Conservation (phyloP, 2,888 invertebrate species). For the Anticlea derivata region DNA sequence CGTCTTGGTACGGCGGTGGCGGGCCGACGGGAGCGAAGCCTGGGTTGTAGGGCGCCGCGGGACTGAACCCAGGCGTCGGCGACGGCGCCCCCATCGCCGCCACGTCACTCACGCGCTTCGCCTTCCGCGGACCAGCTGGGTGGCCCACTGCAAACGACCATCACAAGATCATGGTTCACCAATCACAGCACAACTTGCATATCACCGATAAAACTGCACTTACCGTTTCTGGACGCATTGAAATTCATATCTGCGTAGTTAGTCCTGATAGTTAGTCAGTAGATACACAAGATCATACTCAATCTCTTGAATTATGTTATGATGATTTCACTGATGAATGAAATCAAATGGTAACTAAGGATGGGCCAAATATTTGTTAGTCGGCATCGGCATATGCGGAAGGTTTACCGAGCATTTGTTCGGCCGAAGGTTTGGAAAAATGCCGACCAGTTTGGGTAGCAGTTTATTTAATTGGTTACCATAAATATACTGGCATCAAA, state of each 20-base stretch:
- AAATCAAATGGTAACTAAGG: slow-evolving; percentile 41
- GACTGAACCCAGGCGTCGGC: slow-evolving; percentile 60
- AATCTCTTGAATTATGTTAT: slow-evolving; percentile 48
- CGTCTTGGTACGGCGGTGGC: slow-evolving; percentile 66
- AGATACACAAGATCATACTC: slow-evolving; percentile 56
- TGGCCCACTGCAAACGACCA: slow-evolving; percentile 58
- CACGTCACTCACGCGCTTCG: slow-evolving; percentile 88
- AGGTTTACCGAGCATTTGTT: too few relatives aligned
- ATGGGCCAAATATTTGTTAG: too few relatives aligned
- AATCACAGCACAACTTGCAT: slow-evolving; percentile 1
- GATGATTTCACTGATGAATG: slow-evolving; percentile 47
- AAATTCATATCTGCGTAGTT: slow-evolving; percentile 73
- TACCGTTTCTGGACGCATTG: slow-evolving; percentile 79
- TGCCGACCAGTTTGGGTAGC: too few relatives aligned
- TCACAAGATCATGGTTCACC: not conserved
- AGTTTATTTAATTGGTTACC: too few relatives aligned
- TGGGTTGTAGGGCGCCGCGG: slow-evolving; percentile 50
- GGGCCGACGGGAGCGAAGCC: slow-evolving; percentile 57
- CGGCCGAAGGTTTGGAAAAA: too few relatives aligned
- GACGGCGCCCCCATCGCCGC: slow-evolving; percentile 86
- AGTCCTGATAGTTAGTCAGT: slow-evolving; percentile 40
- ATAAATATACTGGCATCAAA: too few relatives aligned
- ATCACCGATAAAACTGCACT: slow-evolving; percentile 27
- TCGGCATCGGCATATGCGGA: too few relatives aligned
- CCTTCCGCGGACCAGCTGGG: slow-evolving; percentile 77